These are phyloP conservation scores for Megalops atlanticus DNA, from an alignment of 2,113 vertebrate species.

Conservation along the genomic window DNA sequence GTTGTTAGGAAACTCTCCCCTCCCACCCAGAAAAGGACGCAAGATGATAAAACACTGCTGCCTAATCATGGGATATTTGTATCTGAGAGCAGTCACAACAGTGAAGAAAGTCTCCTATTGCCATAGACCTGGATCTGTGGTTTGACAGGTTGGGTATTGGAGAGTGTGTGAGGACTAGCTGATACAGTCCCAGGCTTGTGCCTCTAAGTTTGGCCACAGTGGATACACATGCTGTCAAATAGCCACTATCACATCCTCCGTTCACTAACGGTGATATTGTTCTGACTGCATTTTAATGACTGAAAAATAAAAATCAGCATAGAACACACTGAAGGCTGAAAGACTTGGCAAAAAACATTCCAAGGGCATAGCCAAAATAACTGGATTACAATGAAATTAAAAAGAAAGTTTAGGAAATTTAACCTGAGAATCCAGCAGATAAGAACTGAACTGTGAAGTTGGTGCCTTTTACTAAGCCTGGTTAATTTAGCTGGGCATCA, in stretches of 20 bases:
- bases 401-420: not conserved
- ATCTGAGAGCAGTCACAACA: too few species aligned
- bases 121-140: too few species aligned
- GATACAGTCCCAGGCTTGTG: too few species aligned
- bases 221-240: not conserved
- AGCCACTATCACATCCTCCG: not conserved
- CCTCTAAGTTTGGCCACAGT: not conserved
- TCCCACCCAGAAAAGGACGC: too few species aligned
- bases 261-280: not conserved
- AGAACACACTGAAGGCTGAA: not conserved
- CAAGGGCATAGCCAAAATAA: conserved; percentile 22
- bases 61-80: too few species aligned
- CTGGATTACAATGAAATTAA: not conserved
- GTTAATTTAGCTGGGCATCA: not conserved
- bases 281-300: not conserved
- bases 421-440: not conserved
- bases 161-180: too few species aligned
- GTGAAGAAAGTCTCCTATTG: too few species aligned
- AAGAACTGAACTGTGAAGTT: not conserved
- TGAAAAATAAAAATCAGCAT: not conserved
- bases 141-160: too few species aligned
- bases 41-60: too few species aligned
- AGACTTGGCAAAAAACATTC: conserved; percentile 18
- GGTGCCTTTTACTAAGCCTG: not conserved
- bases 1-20: not conserved